Evolutionary conservation across 1,140 invertebrate species (phyloP).

Genomic region (Saccostrea cuccullata): DNA sequence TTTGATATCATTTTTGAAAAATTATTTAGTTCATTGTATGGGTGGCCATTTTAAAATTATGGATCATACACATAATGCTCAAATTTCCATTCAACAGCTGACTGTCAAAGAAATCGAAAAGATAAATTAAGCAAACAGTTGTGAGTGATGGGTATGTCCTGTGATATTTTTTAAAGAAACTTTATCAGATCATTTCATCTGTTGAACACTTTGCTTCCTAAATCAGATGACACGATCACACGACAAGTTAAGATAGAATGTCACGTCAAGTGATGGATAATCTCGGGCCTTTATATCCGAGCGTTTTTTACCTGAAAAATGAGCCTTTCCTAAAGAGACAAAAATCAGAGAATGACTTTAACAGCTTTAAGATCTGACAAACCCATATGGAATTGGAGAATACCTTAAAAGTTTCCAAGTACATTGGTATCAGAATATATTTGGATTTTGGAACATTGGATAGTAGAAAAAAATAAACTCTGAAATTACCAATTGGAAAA

Average conservation of each 20-base stretch:
- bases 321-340: constrained; percentile 13
- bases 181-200: background rate
- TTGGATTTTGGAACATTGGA: background rate
- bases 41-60: background rate
- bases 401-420: background rate
- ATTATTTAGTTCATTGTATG: background rate
- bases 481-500: background rate
- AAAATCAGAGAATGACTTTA: constrained; percentile 7
- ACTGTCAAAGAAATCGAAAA: constrained; percentile 10
- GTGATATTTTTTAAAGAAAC: background rate
- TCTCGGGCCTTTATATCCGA: background rate
- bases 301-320: constrained; percentile 28
- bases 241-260: background rate
- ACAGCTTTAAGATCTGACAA: background rate
- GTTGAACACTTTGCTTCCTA: constrained; percentile 9
- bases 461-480: background rate
- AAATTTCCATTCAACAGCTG: background rate
- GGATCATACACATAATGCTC: background rate
- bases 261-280: background rate
- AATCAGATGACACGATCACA: constrained; percentile 35
- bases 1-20: background rate
- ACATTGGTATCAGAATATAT: background rate
- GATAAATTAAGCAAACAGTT: constrained; percentile 5
- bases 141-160: background rate
- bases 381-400: background rate